A percentile compares a stretch with the other conserved stretches of the same genome.
Evolutionary conservation across 2,888 invertebrate genomes (phyloP).

Genomic region (Thereva nobilitata): DNA sequence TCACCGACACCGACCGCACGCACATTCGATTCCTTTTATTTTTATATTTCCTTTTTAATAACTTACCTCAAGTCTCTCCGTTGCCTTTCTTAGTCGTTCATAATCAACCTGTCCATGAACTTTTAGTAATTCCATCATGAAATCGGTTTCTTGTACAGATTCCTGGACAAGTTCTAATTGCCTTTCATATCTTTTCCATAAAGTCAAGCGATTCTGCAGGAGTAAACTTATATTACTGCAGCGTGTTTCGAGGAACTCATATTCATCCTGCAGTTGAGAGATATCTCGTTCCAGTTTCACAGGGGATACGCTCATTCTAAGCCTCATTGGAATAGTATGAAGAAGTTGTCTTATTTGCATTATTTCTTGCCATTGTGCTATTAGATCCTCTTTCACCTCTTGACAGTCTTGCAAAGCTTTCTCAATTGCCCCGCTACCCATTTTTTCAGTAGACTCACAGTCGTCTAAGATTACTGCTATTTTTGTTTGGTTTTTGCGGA

Average conservation of each 20-base stretch:
- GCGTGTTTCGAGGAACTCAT: constrained; percentile 72
- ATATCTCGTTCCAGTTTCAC: constrained; percentile 77
- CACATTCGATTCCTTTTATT: constrained; percentile 26
- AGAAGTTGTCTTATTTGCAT: constrained; percentile 74
- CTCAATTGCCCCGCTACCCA: constrained; percentile 77
- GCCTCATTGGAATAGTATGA: constrained; percentile 75
- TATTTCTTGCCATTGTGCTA: constrained; percentile 76
- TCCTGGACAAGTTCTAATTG: constrained; percentile 80
- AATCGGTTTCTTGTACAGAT: constrained; percentile 82
- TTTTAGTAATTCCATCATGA: constrained; percentile 83
- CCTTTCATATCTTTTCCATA: constrained; percentile 79
- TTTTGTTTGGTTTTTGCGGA: constrained; percentile 70
- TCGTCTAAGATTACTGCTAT: constrained; percentile 69
- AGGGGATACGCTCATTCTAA: constrained; percentile 77
- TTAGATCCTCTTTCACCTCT: constrained; percentile 70
- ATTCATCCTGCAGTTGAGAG: constrained; percentile 73
- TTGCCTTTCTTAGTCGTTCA: constrained; percentile 78
- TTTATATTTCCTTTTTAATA: constrained; percentile 23
- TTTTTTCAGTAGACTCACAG: constrained; percentile 72
- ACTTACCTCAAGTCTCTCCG: constrained; percentile 81
- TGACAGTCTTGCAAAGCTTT: constrained; percentile 76
- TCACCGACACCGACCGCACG: neutral
- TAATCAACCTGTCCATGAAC: constrained; percentile 86
- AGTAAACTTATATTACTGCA: constrained; percentile 70
- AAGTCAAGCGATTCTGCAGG: constrained; percentile 66